Conservation (phyloP, 2,113 vertebrate genomes). For the Eolophus roseicapilla region DNA sequence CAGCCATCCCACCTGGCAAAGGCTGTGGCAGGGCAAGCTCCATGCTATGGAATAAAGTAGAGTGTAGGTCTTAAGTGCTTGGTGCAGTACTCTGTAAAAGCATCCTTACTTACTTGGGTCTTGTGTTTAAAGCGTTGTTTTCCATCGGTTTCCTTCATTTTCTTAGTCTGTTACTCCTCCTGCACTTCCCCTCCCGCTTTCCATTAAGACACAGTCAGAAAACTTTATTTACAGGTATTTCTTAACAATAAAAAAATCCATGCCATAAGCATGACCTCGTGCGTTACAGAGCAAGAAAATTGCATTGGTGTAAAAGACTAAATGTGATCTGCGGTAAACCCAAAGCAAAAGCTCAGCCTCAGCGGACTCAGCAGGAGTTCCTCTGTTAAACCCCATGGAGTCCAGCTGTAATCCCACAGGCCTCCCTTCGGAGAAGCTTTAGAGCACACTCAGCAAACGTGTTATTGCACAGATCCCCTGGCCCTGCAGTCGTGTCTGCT, state of each 20-base stretch:
- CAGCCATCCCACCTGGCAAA: neutral
- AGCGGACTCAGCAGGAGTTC: accelerated
- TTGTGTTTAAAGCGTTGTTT: accelerated
- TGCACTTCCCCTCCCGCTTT: neutral
- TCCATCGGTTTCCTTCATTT: accelerated
- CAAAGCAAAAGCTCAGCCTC: neutral
- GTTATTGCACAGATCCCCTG: neutral
- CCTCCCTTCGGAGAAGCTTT: neutral
- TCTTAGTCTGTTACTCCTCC: neutral
- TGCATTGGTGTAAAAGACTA: neutral
- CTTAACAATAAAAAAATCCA: neutral
- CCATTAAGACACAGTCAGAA: neutral
- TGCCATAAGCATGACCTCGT: neutral
- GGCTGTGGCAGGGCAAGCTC: accelerated
- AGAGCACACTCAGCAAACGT: neutral
- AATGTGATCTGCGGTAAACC: neutral
- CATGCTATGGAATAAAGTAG: accelerated
- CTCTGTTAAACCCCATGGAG: accelerated
- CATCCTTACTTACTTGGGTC: neutral
- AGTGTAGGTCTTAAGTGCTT: accelerated
- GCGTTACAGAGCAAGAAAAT: neutral
- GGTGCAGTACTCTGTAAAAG: neutral
- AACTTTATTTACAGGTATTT: slow-evolving; percentile 24
- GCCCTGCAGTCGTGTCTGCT: neutral
- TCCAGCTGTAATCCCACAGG: accelerated